Evolutionary conservation across 2,888 invertebrate genomes (phyloP).

Genomic region (Copidosoma aretas): DNA sequence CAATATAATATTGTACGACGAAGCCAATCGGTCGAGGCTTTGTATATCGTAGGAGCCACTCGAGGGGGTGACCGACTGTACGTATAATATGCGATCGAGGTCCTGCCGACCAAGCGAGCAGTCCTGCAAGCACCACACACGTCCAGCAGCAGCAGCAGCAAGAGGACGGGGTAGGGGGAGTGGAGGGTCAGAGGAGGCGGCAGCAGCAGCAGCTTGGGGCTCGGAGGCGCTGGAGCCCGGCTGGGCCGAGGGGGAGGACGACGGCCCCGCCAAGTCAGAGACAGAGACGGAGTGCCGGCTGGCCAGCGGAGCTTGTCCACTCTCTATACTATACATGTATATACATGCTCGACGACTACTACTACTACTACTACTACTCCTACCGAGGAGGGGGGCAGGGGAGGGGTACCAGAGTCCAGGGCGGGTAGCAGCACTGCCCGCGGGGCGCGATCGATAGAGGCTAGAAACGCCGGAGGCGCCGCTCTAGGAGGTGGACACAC

Average conservation of each 20-base stretch:
- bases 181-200: neutral
- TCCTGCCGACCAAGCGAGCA: too few species aligned
- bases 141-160: too few species aligned
- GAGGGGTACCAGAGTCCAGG: constrained; percentile 48
- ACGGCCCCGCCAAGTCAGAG: neutral
- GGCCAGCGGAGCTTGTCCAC: neutral
- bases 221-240: neutral
- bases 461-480: constrained; percentile 51
- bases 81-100: too few species aligned
- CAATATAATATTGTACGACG: too few species aligned
- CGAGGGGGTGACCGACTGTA: too few species aligned
- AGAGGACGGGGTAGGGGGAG: too few species aligned
- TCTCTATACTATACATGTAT: neutral
- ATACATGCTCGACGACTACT: neutral
- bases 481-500: constrained; percentile 59
- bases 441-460: constrained; percentile 61
- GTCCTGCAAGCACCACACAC: too few species aligned
- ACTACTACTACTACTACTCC: constrained; percentile 10
- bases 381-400: constrained; percentile 50
- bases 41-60: too few species aligned
- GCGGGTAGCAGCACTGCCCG: constrained; percentile 54
- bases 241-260: neutral
- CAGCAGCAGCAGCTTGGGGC: too few species aligned
- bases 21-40: too few species aligned
- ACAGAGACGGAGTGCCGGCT: neutral